Conservation (phyloP, 2,113 vertebrate genomes). For the Aviceda subcristata region DNA sequence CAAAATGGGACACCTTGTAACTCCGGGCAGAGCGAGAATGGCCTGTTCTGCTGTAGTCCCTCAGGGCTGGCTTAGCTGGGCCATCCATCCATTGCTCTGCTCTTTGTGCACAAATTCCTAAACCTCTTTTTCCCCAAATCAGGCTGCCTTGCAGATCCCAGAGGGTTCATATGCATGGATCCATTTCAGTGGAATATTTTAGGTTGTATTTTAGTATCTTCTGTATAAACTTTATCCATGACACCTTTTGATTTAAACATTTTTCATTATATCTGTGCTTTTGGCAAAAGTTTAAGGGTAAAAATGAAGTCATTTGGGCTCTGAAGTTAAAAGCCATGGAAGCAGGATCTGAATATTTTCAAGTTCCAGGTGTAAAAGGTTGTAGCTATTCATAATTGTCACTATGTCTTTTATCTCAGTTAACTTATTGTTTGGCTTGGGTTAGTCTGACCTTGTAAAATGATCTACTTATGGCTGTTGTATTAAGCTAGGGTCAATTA, state of each 20-base stretch:
- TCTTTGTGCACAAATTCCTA: not conserved
- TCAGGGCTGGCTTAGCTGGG: not conserved
- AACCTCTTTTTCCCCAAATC: not conserved
- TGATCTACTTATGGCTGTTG: not conserved
- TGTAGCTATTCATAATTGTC: constrained; percentile 11
- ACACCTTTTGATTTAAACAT: not conserved
- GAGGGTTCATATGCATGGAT: not conserved
- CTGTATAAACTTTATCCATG: not conserved
- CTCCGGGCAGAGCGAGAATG: not conserved
- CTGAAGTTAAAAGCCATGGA: not conserved
- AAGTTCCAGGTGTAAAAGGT: not conserved
- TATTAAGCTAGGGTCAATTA: not conserved
- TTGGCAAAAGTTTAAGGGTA: not conserved
- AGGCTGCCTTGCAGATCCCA: not conserved
- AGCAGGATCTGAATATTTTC: not conserved
- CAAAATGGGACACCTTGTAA: not conserved
- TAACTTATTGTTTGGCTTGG: not conserved
- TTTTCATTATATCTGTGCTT: not conserved
- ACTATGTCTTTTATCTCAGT: not conserved
- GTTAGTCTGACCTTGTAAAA: constrained; percentile 45
- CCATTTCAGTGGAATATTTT: not conserved
- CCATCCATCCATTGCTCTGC: not conserved
- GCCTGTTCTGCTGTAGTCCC: not conserved
- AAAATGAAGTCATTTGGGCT: not conserved
- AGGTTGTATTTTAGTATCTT: not conserved